These are phyloP conservation scores for Myiozetetes cayanensis DNA, from an alignment of 2,113 vertebrate genomes.

Conservation along the genomic window DNA sequence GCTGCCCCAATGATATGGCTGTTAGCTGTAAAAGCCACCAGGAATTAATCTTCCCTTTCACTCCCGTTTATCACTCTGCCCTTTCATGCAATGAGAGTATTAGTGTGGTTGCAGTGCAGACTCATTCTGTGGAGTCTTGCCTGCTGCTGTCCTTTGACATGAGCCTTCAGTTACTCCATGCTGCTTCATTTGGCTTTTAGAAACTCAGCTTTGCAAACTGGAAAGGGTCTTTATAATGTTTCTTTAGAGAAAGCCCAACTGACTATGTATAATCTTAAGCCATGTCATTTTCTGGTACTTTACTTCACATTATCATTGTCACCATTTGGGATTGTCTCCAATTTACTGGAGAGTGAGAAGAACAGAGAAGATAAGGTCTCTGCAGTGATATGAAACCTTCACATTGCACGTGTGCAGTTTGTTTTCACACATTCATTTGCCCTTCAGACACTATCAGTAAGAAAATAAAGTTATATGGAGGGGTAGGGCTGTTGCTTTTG, in stretches of 20 bases:
- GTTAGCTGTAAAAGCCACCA: not conserved
- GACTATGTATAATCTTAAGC: not conserved
- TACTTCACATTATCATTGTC: not conserved
- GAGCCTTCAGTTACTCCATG: not conserved
- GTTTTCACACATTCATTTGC: accelerated
- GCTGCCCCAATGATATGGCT: not conserved
- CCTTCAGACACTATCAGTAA: not conserved
- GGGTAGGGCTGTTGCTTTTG: not conserved
- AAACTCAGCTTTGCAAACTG: not conserved
- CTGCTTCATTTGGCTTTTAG: not conserved
- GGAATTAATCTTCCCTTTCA: not conserved
- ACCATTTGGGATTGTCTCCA: not conserved
- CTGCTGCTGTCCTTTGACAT: not conserved
- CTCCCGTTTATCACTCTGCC: not conserved
- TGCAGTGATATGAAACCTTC: not conserved
- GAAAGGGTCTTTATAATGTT: not conserved
- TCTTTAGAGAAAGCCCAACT: conserved; percentile 20
- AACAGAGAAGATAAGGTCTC: not conserved
- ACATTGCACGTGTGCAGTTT: accelerated
- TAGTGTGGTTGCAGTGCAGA: not conserved
- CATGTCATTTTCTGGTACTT: not conserved
- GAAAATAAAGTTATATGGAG: not conserved
- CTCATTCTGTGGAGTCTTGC: not conserved
- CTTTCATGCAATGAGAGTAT: not conserved
- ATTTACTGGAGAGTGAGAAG: not conserved